Base-by-base conservation (phyloP, 1,140 invertebrate species). In the Plutomurus gul region DNA sequence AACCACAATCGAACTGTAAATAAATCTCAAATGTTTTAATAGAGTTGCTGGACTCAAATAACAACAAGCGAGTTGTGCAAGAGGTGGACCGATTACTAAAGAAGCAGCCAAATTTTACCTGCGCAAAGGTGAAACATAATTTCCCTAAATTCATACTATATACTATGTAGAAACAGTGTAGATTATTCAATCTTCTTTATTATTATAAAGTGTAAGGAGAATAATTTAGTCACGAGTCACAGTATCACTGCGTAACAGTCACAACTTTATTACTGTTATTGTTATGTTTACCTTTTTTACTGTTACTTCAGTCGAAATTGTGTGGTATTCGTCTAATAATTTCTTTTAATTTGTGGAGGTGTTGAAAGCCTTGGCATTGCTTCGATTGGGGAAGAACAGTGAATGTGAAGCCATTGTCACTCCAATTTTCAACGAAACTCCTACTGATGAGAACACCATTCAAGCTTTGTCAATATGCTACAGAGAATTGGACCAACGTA, bases 381-480 rank as follows among this genome's bases (percentile, higher is more conserved):
- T 97, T 56, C 90, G 97, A 78, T 89, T 97, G 84, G 94, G 95
- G 3, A 92, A 93, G 84, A 90, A 92, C 80, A 88, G 91, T 75
- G 96, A 98, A 84, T 93, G 94, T 79, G 87, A 90, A 56, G 84
- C 86, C 33, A 89, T 96, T 36, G 88, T 99, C 75, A 90, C 94
- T 76, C 89, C 91, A 72, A 91, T 99, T n/a, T 91, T 92, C 39
- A 88, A 90, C 1, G 93, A 96, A 84, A 90, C 92, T 76, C 96
- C 96, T 5, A 91, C 90, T 65, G 96, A 99, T 86, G 96, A 99
- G 85, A 91, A 92, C 13, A 98, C 96, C 10, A 88, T 99, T 27
- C 96, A 98, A 87, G 96, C 96, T n/a, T 94, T 99, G 91, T 94
- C 95, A 27, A 95, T 98, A 82, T 97, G 95, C 85, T 99, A 96